Percentiles rank a stretch among this genome's conserved stretches.
Evolutionary conservation across 2,888 invertebrate species (phyloP).

Genomic region (Tetanocera ferruginea): DNA sequence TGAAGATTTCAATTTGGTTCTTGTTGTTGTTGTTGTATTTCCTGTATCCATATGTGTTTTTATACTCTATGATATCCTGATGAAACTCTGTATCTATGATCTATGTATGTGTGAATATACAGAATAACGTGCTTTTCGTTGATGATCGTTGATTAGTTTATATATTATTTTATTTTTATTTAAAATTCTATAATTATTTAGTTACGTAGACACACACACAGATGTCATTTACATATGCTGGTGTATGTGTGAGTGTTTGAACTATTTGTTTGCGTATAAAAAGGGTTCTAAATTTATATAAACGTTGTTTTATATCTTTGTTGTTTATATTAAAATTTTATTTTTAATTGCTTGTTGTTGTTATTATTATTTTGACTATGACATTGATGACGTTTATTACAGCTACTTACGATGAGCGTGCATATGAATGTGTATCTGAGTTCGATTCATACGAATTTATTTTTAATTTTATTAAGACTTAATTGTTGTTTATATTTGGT

Average conservation of each 20-base stretch:
- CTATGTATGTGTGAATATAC: neutral
- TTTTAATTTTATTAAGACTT: neutral
- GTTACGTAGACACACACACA: conserved; percentile 1
- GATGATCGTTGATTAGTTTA: neutral
- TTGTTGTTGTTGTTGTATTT: conserved; percentile 19
- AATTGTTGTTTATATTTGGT: neutral
- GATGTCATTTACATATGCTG: conserved; percentile 40
- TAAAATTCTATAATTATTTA: neutral
- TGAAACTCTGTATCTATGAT: neutral
- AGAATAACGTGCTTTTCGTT: conserved; percentile 35
- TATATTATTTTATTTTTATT: neutral
- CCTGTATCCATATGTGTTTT: neutral
- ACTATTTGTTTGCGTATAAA: conserved; percentile 21
- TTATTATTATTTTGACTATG: neutral
- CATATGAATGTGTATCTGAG: neutral
- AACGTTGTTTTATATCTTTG: neutral
- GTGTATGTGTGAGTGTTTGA: conserved; percentile 16
- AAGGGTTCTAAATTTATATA: conserved; percentile 5
- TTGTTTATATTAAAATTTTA: neutral
- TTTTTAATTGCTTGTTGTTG: neutral
- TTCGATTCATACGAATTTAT: neutral
- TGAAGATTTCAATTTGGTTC: conserved; percentile 35
- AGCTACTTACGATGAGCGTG: conserved; percentile 1
- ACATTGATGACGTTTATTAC: neutral
- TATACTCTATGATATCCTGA: neutral